These are phyloP conservation scores for Cephalopterus ornatus DNA, from an alignment of 2,113 vertebrate genomes.

Conservation along the genomic window DNA sequence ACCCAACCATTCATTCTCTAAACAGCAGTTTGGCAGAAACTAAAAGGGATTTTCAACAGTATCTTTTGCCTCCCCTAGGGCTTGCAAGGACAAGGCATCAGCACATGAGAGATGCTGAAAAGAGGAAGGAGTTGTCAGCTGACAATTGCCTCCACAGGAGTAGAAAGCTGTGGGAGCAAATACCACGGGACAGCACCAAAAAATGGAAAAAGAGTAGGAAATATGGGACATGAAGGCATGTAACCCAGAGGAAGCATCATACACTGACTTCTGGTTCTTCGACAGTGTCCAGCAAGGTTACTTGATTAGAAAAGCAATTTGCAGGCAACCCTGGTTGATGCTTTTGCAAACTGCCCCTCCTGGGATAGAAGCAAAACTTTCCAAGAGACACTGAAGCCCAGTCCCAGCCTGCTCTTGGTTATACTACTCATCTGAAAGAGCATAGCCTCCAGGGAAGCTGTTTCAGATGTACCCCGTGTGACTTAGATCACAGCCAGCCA, in stretches of 20 bases:
- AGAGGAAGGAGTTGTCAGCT: neutral
- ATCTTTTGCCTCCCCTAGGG: neutral
- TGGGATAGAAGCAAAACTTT: neutral
- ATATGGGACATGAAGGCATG: rapidly evolving
- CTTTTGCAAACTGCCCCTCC: neutral
- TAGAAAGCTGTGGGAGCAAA: neutral
- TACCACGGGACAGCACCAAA: neutral
- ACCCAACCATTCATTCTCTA: neutral
- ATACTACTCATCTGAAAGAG: neutral
- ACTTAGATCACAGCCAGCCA: neutral
- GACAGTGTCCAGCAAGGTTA: neutral
- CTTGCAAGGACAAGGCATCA: neutral
- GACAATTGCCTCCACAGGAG: neutral
- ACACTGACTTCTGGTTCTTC: neutral
- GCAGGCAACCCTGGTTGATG: neutral
- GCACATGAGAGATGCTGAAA: neutral
- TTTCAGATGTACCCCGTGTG: neutral
- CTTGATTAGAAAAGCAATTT: constrained; percentile 12
- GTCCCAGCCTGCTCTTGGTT: neutral
- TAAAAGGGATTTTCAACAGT: neutral
- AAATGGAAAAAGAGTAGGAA: neutral
- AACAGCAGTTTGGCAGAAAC: neutral
- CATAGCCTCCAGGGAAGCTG: neutral
- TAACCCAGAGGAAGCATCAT: neutral
- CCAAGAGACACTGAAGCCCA: neutral